These are phyloP conservation scores for Thereuonema tuberculata DNA, from an alignment of 1,140 invertebrate genomes.

Conservation along the genomic window DNA sequence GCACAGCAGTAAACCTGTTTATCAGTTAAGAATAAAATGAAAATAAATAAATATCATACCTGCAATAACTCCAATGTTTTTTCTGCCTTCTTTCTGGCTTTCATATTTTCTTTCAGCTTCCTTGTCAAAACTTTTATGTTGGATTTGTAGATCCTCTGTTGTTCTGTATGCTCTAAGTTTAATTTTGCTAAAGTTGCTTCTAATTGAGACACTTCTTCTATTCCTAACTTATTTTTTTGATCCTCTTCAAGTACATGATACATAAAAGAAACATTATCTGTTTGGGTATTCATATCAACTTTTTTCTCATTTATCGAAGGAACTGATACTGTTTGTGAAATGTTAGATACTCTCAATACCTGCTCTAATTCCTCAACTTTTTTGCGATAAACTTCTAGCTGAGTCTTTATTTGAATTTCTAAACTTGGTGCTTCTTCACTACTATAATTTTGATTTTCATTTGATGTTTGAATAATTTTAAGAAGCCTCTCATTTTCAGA, in stretches of 20 bases:
- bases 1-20: too few species aligned
- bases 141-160: conserved; percentile 18
- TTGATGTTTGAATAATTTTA: too few species aligned
- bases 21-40: too few species aligned
- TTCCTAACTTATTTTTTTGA: too few species aligned
- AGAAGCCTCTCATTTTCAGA: background rate
- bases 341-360: background rate
- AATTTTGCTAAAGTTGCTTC: background rate
- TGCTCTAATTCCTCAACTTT: conserved; percentile 12
- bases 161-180: conserved; percentile 13
- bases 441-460: background rate
- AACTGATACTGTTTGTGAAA: background rate
- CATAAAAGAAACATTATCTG: conserved; percentile 8
- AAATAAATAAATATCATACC: too few species aligned
- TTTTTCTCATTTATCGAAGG: background rate
- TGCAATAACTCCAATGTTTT: conserved; percentile 24
- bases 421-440: background rate
- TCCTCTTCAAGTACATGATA: background rate
- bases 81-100: conserved; percentile 25
- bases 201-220: background rate
- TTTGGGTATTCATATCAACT: background rate
- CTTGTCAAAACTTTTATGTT: conserved; percentile 25
- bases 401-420: conserved; percentile 1
- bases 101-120: conserved; percentile 25
- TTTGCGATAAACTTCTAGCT: background rate